Evolutionary conservation across 2,113 vertebrate species (phyloP).

Genomic region (Xyliphius kryptos): DNA sequence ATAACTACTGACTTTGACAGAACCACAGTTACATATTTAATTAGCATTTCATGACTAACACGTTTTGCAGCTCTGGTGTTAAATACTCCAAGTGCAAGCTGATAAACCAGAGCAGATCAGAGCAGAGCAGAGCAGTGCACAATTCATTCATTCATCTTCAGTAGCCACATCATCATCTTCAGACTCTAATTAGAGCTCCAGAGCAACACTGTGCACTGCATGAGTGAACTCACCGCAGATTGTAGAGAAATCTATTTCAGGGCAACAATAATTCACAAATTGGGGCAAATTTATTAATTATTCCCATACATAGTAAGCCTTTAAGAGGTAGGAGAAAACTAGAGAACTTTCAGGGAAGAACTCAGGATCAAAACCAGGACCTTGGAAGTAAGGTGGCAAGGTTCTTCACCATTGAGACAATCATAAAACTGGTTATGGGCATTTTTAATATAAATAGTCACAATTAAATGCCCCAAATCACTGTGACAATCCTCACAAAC

Average conservation of each 20-base stretch:
- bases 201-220: background rate
- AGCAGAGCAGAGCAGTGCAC: too few species aligned
- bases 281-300: background rate
- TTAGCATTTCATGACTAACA: background rate
- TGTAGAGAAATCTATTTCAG: background rate
- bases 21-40: background rate
- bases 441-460: background rate
- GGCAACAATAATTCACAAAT: background rate
- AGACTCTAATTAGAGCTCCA: background rate
- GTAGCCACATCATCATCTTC: background rate
- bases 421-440: background rate
- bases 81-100: background rate
- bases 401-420: background rate
- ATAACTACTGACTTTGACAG: background rate
- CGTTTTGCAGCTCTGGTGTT: background rate
- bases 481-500: background rate
- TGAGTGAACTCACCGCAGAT: background rate
- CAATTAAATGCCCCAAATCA: background rate
- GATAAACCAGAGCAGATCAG: too few species aligned
- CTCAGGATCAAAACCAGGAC: background rate
- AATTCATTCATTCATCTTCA: background rate
- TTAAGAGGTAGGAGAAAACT: background rate
- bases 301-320: background rate
- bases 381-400: background rate
- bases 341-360: background rate